These are phyloP conservation scores for Drosophila mauritiana DNA, from an alignment of 1,140 invertebrate species.

Conservation along the genomic window DNA sequence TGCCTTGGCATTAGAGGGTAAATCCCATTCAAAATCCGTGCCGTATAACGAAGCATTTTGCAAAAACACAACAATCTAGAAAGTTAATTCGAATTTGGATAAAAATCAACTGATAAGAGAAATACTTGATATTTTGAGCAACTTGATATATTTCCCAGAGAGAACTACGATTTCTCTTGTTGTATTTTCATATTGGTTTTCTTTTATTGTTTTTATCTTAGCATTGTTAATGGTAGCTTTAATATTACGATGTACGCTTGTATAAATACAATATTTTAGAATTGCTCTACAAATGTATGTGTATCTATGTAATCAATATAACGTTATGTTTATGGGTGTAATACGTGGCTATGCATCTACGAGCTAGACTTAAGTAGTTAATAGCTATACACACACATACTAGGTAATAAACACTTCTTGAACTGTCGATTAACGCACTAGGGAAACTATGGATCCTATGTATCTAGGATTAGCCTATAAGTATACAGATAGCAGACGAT, in stretches of 20 bases:
- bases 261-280: constrained; percentile 62
- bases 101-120: too few relatives aligned
- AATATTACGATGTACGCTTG: constrained; percentile 39
- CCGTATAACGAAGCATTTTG: too few relatives aligned
- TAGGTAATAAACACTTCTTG: constrained; percentile 25
- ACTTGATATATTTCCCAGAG: not conserved
- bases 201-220: constrained; percentile 43
- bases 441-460: constrained; percentile 4
- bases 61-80: too few relatives aligned
- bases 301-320: constrained; percentile 40
- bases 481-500: constrained; percentile 22
- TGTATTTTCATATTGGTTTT: constrained; percentile 37
- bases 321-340: constrained; percentile 37
- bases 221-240: constrained; percentile 40
- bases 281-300: constrained; percentile 55
- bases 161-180: not conserved
- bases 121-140: not conserved
- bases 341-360: constrained; percentile 70
- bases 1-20: too few relatives aligned
- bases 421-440: constrained; percentile 65
- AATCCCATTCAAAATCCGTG: too few relatives aligned
- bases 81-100: not conserved
- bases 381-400: constrained; percentile 70
- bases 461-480: constrained; percentile 49
- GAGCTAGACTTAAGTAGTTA: constrained; percentile 67